A percentile compares a stretch with the other conserved stretches of the same genome.
These are phyloP conservation scores for Phylloscopus whistleri DNA, from an alignment of 2,113 vertebrate species.

Conservation along the genomic window DNA sequence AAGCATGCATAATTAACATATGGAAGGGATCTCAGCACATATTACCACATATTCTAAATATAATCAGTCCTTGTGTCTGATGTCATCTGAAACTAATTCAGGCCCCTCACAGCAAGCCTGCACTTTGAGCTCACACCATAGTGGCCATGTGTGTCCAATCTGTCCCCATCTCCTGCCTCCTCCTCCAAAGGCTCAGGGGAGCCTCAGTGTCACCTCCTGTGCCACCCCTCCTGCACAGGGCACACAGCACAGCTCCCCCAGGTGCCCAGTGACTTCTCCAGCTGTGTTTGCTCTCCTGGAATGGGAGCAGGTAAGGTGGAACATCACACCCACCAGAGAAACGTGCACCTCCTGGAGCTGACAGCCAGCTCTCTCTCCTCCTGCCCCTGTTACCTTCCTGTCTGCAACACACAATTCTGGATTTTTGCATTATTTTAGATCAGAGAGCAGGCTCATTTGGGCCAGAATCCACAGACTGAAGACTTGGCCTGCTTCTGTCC, in stretches of 20 bases:
- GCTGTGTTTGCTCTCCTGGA: neutral
- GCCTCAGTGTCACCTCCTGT: neutral
- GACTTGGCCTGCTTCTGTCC: neutral
- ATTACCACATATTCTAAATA: slow-evolving; percentile 33
- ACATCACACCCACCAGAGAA: neutral
- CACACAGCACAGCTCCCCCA: neutral
- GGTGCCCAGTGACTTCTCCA: neutral
- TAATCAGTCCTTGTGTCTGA: neutral
- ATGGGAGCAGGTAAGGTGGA: neutral
- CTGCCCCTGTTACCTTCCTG: neutral
- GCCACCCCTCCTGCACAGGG: neutral
- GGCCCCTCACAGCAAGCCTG: neutral
- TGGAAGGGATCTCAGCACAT: neutral
- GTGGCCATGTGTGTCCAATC: neutral
- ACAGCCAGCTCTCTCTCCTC: neutral
- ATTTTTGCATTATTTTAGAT: neutral
- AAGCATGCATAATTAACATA: neutral
- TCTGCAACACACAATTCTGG: rapidly evolving
- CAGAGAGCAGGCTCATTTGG: neutral
- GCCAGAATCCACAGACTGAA: neutral
- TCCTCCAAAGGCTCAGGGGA: neutral
- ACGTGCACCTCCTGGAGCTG: rapidly evolving
- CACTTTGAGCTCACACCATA: neutral
- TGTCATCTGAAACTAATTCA: slow-evolving; percentile 20
- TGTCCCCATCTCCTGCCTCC: neutral